Conservation (phyloP, 2,797 vertebrate species). For the Myotis daubentonii region DNA sequence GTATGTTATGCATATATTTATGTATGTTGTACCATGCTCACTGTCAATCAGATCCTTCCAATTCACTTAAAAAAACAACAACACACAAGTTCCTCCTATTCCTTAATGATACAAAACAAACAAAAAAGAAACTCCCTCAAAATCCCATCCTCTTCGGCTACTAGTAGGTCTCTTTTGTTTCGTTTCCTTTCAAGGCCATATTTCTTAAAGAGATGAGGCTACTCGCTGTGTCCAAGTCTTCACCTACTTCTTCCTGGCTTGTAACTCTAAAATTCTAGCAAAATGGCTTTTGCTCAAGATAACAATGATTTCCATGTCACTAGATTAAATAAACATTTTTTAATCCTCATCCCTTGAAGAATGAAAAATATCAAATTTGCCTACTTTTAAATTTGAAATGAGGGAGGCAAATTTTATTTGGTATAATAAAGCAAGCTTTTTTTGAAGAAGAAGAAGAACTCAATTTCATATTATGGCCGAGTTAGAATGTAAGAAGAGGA, state of each 20-base stretch:
- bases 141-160: neutral
- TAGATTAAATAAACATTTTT: neutral
- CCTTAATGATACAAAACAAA: neutral
- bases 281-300: constrained; percentile 42
- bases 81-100: neutral
- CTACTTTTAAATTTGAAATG: neutral
- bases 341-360: neutral
- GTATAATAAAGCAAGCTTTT: neutral
- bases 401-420: constrained; percentile 19
- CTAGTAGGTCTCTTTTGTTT: neutral
- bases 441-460: neutral
- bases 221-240: neutral
- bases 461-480: neutral
- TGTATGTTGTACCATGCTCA: neutral
- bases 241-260: neutral
- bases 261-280: neutral
- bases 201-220: neutral
- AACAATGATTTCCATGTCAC: neutral
- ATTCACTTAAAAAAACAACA: neutral
- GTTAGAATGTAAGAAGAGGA: neutral
- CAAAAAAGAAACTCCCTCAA: neutral
- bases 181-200: neutral
- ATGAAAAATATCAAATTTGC: constrained; percentile 13
- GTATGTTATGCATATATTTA: neutral
- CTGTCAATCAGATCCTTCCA: neutral